phyloP scores from a whole-genome alignment of 2,113 vertebrate species.

The Otis tarda region DNA sequence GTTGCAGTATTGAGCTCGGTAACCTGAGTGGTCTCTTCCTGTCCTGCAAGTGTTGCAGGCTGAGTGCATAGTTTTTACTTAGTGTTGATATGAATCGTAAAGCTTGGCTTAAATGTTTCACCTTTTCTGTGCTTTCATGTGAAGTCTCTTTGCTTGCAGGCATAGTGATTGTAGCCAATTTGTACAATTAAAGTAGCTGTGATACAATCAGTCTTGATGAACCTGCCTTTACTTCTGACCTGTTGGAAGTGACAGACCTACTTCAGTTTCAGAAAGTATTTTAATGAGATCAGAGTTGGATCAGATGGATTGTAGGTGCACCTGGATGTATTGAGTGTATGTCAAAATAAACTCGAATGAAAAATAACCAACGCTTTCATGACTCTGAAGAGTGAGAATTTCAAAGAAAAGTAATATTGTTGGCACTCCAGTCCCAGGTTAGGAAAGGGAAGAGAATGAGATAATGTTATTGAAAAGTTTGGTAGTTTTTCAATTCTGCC shows the following conservation, averaged over 20 bases:
- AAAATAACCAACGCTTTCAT: not conserved
- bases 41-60: not conserved
- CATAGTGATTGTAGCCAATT: rapidly evolving
- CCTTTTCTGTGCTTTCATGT: not conserved
- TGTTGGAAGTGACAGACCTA: not conserved
- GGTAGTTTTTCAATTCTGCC: not conserved
- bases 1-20: not conserved
- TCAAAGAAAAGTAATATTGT: not conserved
- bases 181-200: not conserved
- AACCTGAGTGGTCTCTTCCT: not conserved
- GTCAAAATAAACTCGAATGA: not conserved
- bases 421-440: not conserved
- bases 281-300: not conserved
- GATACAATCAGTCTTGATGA: not conserved
- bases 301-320: not conserved
- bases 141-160: not conserved
- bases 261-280: not conserved
- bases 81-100: not conserved
- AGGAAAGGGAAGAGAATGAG: not conserved
- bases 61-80: not conserved
- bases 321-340: not conserved
- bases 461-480: not conserved
- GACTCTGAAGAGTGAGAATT: not conserved
- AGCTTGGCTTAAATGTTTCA: not conserved
- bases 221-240: not conserved